phyloP scores from a whole-genome alignment of 1,140 invertebrate genomes.

The Brachionus calyciflorus region DNA sequence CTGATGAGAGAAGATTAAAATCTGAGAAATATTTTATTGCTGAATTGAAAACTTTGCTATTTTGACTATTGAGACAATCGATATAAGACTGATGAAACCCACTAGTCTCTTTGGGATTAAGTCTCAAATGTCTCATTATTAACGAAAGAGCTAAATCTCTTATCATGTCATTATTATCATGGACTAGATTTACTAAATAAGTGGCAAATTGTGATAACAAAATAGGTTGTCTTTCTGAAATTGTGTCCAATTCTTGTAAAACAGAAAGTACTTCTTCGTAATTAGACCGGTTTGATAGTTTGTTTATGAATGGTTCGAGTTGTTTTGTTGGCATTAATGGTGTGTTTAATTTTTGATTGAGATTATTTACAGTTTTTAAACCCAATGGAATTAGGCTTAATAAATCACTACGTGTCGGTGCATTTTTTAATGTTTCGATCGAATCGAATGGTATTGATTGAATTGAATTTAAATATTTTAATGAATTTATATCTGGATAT shows the following conservation, averaged over 20 bases:
- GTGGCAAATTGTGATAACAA: slow-evolving; percentile 18
- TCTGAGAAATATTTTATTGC: slow-evolving; percentile 32
- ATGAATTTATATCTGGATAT: slow-evolving; percentile 38
- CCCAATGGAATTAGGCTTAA: neutral
- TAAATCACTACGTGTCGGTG: neutral
- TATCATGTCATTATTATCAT: slow-evolving; percentile 22
- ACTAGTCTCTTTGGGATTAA: slow-evolving; percentile 34
- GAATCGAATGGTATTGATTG: slow-evolving; percentile 28
- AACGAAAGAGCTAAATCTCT: slow-evolving; percentile 22
- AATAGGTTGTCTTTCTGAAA: slow-evolving; percentile 29
- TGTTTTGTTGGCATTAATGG: slow-evolving; percentile 26
- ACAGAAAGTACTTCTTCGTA: slow-evolving; percentile 26
- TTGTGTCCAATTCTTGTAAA: slow-evolving; percentile 24
- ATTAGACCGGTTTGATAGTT: slow-evolving; percentile 15
- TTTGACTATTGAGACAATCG: slow-evolving; percentile 20
- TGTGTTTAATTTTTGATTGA: slow-evolving; percentile 23
- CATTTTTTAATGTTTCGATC: neutral
- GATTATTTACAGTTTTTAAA: slow-evolving; percentile 26
- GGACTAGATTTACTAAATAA: neutral
- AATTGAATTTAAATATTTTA: slow-evolving; percentile 33
- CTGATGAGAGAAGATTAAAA: slow-evolving; percentile 9
- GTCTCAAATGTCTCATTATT: slow-evolving; percentile 33
- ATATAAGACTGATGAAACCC: slow-evolving; percentile 4
- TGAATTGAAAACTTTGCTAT: slow-evolving; percentile 26
- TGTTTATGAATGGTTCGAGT: slow-evolving; percentile 41